A percentile compares a stretch with the other conserved stretches of the same genome.
Evolutionary conservation across 2,113 vertebrate species (phyloP).

Genomic region (Chaetodon auriga): DNA sequence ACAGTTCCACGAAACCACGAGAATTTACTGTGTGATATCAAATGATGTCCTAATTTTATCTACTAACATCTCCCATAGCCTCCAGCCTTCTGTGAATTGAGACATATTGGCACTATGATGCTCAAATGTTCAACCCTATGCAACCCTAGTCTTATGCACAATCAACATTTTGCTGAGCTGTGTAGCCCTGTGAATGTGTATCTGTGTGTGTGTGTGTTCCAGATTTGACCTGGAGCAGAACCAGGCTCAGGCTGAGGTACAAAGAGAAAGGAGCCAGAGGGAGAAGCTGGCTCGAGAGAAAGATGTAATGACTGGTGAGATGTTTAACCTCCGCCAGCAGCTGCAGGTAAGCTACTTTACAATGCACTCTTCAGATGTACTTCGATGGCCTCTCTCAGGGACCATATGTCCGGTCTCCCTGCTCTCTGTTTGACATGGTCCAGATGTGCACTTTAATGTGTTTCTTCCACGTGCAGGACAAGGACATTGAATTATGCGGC

Average conservation of each 20-base stretch:
- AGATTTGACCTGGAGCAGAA: conserved; percentile 96
- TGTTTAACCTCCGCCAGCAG: conserved; percentile 94
- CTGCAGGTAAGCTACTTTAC: conserved; percentile 87
- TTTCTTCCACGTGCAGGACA: conserved; percentile 73
- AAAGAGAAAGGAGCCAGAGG: conserved; percentile 89
- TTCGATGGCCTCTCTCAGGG: conserved; percentile 31
- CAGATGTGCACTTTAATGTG: conserved; percentile 29
- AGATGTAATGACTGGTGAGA: conserved; percentile 91
- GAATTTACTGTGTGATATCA: background rate
- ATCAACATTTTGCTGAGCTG: conserved; percentile 18
- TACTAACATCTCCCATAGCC: too few relatives aligned
- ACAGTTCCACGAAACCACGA: background rate
- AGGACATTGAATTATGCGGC: conserved; percentile 88
- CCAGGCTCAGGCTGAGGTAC: conserved; percentile 91
- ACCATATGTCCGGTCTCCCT: conserved; percentile 34
- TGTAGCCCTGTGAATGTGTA: background rate
- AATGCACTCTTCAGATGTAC: conserved; percentile 18
- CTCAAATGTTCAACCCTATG: background rate
- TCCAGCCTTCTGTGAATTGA: background rate
- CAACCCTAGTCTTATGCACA: background rate
- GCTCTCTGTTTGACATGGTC: conserved; percentile 47
- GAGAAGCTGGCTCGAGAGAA: conserved; percentile 94
- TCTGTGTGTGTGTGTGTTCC: conserved; percentile 28
- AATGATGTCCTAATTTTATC: background rate
- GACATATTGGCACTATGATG: background rate